phyloP scores from a whole-genome alignment of 2,888 invertebrate genomes.

The Encarsia formosa region DNA sequence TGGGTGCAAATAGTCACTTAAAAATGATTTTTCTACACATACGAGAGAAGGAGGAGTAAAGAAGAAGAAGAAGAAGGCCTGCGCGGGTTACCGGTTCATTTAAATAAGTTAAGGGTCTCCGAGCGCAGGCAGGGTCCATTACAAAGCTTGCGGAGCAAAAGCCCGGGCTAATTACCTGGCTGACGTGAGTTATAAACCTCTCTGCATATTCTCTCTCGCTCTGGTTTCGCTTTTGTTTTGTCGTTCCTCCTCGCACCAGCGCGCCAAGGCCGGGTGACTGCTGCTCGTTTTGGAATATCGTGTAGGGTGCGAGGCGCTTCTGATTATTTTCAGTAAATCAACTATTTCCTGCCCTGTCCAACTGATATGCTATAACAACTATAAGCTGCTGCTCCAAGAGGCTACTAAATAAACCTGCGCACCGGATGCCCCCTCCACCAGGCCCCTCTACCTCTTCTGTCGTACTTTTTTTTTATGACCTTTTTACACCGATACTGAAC shows the following conservation, averaged over 20 bases:
- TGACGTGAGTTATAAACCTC: slow-evolving; percentile 51
- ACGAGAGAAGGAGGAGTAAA: too few species aligned
- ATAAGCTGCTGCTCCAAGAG: too few species aligned
- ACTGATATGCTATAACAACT: not conserved
- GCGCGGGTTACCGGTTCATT: slow-evolving; percentile 52
- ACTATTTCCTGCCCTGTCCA: slow-evolving; percentile 18
- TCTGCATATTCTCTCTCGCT: slow-evolving; percentile 17
- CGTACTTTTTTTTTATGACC: too few species aligned
- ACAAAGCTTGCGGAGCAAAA: slow-evolving; percentile 47
- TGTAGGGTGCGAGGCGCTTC: slow-evolving; percentile 18
- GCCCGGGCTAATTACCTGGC: slow-evolving; percentile 50
- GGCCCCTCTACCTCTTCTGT: too few species aligned
- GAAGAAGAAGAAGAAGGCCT: too few species aligned
- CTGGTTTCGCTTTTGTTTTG: slow-evolving; percentile 24
- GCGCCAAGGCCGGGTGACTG: not conserved
- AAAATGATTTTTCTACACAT: slow-evolving; percentile 53
- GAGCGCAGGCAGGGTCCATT: slow-evolving; percentile 44
- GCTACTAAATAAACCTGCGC: too few species aligned
- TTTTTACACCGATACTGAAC: too few species aligned
- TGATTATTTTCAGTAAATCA: slow-evolving; percentile 27
- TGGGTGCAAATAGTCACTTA: slow-evolving; percentile 41
- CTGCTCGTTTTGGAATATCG: too few species aligned
- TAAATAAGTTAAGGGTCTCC: slow-evolving; percentile 51
- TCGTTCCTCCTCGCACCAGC: slow-evolving; percentile 22
- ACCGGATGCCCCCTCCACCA: too few species aligned